These are phyloP conservation scores for Campaea margaritaria DNA, from an alignment of 2,888 invertebrate species.

Conservation along the genomic window DNA sequence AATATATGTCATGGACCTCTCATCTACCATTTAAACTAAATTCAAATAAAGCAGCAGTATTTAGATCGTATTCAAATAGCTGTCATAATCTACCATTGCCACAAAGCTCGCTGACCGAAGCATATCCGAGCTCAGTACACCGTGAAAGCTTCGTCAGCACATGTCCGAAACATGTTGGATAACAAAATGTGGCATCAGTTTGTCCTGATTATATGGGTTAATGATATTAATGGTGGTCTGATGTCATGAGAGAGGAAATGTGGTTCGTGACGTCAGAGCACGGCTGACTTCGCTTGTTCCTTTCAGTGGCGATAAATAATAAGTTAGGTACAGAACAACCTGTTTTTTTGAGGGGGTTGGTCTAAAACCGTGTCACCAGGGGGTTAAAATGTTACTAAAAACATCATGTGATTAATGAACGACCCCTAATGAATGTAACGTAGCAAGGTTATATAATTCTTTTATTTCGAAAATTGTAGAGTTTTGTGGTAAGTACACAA, in stretches of 20 bases:
- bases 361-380: too few species aligned
- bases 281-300: slow-evolving; percentile 9
- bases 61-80: slow-evolving; percentile 15
- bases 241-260: slow-evolving; percentile 36
- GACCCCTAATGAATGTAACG: too few species aligned
- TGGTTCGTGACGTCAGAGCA: slow-evolving; percentile 18
- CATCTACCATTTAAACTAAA: too few species aligned
- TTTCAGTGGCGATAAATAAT: not conserved
- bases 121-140: slow-evolving; percentile 24
- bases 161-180: slow-evolving; percentile 39
- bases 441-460: too few species aligned
- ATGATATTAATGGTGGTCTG: slow-evolving; percentile 38
- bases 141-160: slow-evolving; percentile 37
- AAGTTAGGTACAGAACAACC: slow-evolving; percentile 1
- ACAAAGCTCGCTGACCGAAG: slow-evolving; percentile 24
- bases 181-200: slow-evolving; percentile 30
- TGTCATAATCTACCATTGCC: slow-evolving; percentile 16
- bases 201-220: slow-evolving; percentile 37
- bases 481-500: too few species aligned
- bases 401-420: too few species aligned
- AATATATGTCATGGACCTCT: too few species aligned
- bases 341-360: too few species aligned
- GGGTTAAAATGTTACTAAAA: too few species aligned
- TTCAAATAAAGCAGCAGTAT: slow-evolving; percentile 4
- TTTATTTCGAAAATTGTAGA: too few species aligned